Conservation (phyloP, 2,888 invertebrate species). For the Polia nebulosa region DNA sequence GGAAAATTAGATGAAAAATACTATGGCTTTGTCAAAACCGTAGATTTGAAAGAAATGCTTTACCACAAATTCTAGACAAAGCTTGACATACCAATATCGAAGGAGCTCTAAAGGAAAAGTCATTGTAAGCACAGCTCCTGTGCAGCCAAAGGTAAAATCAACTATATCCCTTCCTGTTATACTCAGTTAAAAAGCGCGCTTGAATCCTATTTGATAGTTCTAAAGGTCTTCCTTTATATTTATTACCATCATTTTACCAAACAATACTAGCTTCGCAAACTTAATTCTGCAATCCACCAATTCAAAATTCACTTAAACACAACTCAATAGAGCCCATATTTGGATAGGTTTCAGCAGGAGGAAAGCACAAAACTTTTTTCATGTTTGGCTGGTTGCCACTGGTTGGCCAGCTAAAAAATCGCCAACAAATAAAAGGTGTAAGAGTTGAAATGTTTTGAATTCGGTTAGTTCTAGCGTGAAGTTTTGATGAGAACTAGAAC, state of each 20-base stretch:
- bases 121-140: conserved; percentile 17
- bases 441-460: conserved; percentile 81
- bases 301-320: conserved; percentile 59
- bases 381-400: conserved; percentile 84
- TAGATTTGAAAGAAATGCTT: background rate
- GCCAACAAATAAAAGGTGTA: conserved; percentile 82
- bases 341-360: conserved; percentile 31
- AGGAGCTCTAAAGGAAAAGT: conserved; percentile 1
- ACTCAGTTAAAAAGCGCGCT: conserved; percentile 49
- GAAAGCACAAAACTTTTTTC: conserved; percentile 63
- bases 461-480: conserved; percentile 71
- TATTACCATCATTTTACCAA: conserved; percentile 87
- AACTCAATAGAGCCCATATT: conserved; percentile 68
- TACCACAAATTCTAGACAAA: background rate
- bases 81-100: background rate
- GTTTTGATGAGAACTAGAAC: conserved; percentile 32
- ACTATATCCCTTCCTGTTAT: conserved; percentile 38
- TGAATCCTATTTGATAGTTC: conserved; percentile 74
- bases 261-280: conserved; percentile 79
- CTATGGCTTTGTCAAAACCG: too few relatives aligned
- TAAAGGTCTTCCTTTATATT: conserved; percentile 83
- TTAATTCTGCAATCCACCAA: conserved; percentile 58
- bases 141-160: conserved; percentile 39
- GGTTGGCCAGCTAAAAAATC: conserved; percentile 74
- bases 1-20: too few relatives aligned